These are phyloP conservation scores for Premnoplex brunnescens DNA, from an alignment of 2,797 vertebrate species.

Conservation along the genomic window DNA sequence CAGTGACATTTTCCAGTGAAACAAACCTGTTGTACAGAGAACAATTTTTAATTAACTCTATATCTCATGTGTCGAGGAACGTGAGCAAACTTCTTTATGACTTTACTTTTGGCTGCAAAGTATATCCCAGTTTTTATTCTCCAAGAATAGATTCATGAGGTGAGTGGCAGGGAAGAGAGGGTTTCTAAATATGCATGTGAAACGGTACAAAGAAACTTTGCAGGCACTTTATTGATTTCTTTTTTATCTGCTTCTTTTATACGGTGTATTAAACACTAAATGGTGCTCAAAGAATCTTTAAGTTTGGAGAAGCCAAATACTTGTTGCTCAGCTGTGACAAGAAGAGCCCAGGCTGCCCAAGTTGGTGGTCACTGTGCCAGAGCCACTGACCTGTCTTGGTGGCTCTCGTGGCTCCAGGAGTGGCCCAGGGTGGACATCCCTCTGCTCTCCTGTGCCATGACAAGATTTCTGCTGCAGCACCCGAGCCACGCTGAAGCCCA, in stretches of 20 bases:
- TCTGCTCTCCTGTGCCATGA: neutral
- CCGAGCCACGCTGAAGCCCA: neutral
- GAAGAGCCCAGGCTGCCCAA: neutral
- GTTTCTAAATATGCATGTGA: conserved; percentile 73
- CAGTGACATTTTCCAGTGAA: conserved; percentile 75
- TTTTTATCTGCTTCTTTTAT: neutral
- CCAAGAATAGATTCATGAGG: conserved; percentile 75
- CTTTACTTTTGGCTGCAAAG: conserved; percentile 67
- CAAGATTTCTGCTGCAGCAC: neutral
- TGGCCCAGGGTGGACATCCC: neutral
- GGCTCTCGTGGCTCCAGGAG: neutral
- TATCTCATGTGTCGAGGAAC: conserved; percentile 74
- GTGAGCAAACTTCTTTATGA: conserved; percentile 76
- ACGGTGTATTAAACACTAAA: neutral
- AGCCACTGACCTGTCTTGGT: neutral
- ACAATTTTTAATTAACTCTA: conserved; percentile 79
- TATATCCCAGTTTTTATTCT: conserved; percentile 72
- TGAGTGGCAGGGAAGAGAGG: conserved; percentile 67
- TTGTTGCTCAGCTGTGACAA: neutral
- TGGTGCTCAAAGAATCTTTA: neutral
- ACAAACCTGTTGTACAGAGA: conserved; percentile 71
- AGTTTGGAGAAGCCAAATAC: neutral
- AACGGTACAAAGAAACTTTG: conserved; percentile 62
- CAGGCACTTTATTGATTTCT: conserved; percentile 31
- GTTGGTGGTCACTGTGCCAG: rapidly evolving